A percentile compares a stretch with the other conserved stretches of the same genome.
Conservation (phyloP, 2,113 vertebrate genomes). For the Festucalex cinctus region DNA sequence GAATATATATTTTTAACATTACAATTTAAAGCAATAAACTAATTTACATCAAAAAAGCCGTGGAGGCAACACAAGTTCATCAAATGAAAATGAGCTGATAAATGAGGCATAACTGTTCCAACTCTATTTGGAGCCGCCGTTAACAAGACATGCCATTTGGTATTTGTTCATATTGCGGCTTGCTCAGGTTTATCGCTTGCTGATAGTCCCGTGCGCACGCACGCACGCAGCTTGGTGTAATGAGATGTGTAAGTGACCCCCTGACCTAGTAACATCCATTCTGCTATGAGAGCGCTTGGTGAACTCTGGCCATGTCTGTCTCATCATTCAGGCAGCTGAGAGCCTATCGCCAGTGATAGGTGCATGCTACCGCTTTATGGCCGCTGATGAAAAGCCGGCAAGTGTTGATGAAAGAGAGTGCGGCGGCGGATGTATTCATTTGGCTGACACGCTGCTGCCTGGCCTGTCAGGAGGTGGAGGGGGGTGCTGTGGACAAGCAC, state of each 20-base stretch:
- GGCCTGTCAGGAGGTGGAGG: slow-evolving; percentile 28
- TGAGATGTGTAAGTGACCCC: slow-evolving; percentile 53
- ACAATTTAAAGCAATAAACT: too few species aligned
- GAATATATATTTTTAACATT: too few species aligned
- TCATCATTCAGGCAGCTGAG: slow-evolving; percentile 62
- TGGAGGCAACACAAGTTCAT: too few species aligned
- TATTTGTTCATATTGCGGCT: not conserved
- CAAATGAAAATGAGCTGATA: slow-evolving; percentile 28
- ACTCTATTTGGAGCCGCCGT: slow-evolving; percentile 18
- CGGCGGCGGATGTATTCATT: slow-evolving; percentile 59
- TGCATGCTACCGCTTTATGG: slow-evolving; percentile 62
- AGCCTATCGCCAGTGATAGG: slow-evolving; percentile 60
- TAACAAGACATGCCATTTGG: slow-evolving; percentile 14
- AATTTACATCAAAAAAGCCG: too few species aligned
- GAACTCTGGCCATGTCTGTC: slow-evolving; percentile 57
- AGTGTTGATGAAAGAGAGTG: slow-evolving; percentile 60
- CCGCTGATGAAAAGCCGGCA: slow-evolving; percentile 67
- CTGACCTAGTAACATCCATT: slow-evolving; percentile 68
- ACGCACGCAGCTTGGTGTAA: slow-evolving; percentile 44
- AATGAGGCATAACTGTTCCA: slow-evolving; percentile 20
- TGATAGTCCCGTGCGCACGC: slow-evolving; percentile 10
- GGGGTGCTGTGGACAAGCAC: slow-evolving; percentile 52
- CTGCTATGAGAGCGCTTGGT: slow-evolving; percentile 47
- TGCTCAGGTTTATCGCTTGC: not conserved
- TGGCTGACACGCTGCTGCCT: slow-evolving; percentile 54